Conservation (phyloP, 2,888 invertebrate genomes). For the Drepanosiphum platanoidis region DNA sequence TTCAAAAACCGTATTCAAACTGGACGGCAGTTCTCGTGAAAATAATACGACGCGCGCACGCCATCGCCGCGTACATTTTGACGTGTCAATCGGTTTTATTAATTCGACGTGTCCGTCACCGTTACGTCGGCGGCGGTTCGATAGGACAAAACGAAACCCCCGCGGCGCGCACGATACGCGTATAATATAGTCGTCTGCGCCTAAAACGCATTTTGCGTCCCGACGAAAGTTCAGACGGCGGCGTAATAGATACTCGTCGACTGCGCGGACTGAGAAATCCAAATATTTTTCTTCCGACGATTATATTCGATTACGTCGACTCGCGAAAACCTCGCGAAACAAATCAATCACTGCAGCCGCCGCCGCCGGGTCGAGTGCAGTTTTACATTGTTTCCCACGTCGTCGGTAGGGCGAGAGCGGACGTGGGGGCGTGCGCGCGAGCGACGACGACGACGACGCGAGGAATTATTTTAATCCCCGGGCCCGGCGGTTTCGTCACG, state of each 20-base stretch:
- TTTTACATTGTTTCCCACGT: not conserved
- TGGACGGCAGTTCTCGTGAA: not conserved
- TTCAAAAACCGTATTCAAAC: no score
- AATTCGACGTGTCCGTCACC: no score
- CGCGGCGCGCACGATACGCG: not conserved
- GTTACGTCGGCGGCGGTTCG: not conserved
- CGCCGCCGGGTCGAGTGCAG: not conserved
- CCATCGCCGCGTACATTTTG: not conserved
- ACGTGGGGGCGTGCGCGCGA: not conserved
- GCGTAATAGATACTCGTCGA: no score
- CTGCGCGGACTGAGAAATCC: no score
- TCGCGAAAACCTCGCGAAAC: no score
- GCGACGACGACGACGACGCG: not conserved
- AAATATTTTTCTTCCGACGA: no score
- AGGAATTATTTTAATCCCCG: slow-evolving; percentile 42
- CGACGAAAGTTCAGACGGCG: no score
- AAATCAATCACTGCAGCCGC: not conserved
- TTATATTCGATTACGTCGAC: no score
- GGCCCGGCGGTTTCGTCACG: slow-evolving; percentile 45
- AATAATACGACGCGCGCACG: not conserved
- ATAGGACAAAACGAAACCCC: not conserved
- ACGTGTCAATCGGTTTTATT: not conserved
- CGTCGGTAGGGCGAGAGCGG: not conserved
- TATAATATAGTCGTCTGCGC: not conserved
- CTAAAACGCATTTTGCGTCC: not conserved